A percentile compares a stretch with the other conserved stretches of the same genome.
phyloP scores from a whole-genome alignment of 2,888 invertebrate species.

The Pammene aurita region DNA sequence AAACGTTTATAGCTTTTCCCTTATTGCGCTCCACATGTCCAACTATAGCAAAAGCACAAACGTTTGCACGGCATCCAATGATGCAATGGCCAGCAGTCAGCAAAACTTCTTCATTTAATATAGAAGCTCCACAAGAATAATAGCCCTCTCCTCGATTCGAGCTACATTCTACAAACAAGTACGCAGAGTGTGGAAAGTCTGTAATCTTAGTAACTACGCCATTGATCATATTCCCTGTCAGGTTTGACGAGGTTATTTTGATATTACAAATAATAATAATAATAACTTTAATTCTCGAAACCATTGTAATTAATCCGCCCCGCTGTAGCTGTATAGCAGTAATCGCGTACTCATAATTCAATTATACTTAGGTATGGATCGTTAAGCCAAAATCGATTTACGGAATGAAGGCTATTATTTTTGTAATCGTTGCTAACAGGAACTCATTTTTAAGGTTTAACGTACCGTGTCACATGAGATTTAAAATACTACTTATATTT shows the following conservation, averaged over 20 bases:
- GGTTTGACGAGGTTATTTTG: not conserved
- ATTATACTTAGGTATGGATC: slow-evolving; percentile 1
- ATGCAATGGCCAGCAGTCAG: slow-evolving; percentile 14
- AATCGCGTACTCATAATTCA: not conserved
- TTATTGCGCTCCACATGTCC: not conserved
- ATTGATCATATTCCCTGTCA: not conserved
- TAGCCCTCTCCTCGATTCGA: not conserved
- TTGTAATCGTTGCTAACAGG: slow-evolving; percentile 35
- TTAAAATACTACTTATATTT: too few species aligned
- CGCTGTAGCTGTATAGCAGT: not conserved
- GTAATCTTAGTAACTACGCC: not conserved
- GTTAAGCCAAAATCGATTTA: not conserved
- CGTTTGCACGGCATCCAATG: not conserved
- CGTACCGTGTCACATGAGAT: too few species aligned
- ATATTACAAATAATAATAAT: slow-evolving; percentile 1
- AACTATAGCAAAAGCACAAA: not conserved
- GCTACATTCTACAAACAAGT: not conserved
- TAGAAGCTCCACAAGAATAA: slow-evolving; percentile 5
- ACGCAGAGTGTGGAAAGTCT: slow-evolving; percentile 13
- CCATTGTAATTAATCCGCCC: not conserved
- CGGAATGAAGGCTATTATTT: slow-evolving; percentile 35
- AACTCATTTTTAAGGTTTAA: too few species aligned
- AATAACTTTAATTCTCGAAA: not conserved
- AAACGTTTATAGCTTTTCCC: not conserved
- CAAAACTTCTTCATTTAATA: not conserved